Conservation (phyloP, 2,113 vertebrate genomes). For the Paramormyrops kingsleyae region DNA sequence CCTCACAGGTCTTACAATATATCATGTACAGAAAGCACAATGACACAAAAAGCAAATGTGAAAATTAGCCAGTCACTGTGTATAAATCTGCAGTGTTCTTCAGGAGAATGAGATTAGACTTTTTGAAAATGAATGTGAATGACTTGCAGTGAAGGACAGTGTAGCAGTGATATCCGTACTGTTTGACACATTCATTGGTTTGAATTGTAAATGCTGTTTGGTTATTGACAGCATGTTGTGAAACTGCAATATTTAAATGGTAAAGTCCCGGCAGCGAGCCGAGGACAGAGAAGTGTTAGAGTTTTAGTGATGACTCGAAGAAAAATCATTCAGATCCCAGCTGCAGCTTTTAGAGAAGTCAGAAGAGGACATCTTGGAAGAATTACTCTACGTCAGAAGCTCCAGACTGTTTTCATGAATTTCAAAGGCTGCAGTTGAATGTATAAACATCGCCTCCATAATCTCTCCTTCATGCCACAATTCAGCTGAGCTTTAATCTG, state of each 20-base stretch:
- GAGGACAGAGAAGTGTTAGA: neutral
- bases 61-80: neutral
- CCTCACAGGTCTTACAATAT: neutral
- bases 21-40: neutral
- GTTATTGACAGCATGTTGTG: neutral
- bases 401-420: neutral
- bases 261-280: neutral
- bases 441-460: neutral
- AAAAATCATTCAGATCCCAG: neutral
- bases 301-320: neutral
- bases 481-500: neutral
- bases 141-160: neutral
- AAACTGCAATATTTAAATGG: neutral
- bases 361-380: constrained; percentile 7
- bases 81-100: neutral
- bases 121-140: neutral
- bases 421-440: neutral
- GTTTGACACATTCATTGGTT: neutral
- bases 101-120: neutral
- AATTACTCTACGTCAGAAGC: neutral
- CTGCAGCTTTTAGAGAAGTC: neutral
- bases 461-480: neutral
- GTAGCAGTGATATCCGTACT: neutral
- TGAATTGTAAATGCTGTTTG: neutral
- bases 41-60: neutral